phyloP scores from a whole-genome alignment of 1,140 invertebrate species.

The Drosophila eugracilis region DNA sequence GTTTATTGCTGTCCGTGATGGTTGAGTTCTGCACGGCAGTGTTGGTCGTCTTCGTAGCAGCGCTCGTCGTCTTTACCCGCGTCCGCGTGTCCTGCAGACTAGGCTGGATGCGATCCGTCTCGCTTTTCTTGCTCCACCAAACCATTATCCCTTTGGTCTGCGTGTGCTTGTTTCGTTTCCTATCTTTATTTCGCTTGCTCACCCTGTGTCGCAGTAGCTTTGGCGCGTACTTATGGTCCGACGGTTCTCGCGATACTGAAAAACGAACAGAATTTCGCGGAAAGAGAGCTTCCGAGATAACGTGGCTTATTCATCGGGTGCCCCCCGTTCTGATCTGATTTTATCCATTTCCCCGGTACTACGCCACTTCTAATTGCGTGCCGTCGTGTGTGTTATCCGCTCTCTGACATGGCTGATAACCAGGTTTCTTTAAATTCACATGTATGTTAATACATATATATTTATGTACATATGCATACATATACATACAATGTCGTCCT shows the following conservation, averaged over 20 bases:
- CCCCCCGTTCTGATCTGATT: not conserved
- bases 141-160: constrained; percentile 39
- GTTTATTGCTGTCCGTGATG: constrained; percentile 69
- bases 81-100: constrained; percentile 73
- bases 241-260: constrained; percentile 20
- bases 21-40: constrained; percentile 77
- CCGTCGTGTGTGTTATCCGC: constrained; percentile 11
- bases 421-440: not conserved
- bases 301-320: constrained; percentile 10
- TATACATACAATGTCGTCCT: not conserved
- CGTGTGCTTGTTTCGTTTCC: not conserved
- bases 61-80: constrained; percentile 70
- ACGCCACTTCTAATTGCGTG: not conserved
- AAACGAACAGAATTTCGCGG: not conserved
- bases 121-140: constrained; percentile 60
- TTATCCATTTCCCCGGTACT: constrained; percentile 1
- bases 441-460: no score
- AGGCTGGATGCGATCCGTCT: constrained; percentile 39
- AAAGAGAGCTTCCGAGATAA: constrained; percentile 13
- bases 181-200: constrained; percentile 4
- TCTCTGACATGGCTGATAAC: constrained; percentile 12
- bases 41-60: constrained; percentile 70
- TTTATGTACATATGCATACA: not conserved
- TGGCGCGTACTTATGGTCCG: constrained; percentile 4
- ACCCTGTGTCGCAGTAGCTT: not conserved